Conservation (phyloP, 1,140 invertebrate genomes). For the Amyelois transitella region DNA sequence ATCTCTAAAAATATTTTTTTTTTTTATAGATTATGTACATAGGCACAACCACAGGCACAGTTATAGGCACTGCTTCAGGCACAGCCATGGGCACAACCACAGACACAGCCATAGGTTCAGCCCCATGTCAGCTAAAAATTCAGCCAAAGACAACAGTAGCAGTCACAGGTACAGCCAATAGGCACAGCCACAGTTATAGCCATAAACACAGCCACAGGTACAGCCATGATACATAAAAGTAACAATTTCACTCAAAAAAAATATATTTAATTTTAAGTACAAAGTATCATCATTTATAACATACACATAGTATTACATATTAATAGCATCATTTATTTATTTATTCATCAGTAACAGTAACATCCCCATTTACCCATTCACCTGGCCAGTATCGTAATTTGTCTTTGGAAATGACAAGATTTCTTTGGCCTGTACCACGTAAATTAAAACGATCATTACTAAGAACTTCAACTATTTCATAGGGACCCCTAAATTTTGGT, state of each 20-base stretch:
- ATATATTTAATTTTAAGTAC: not conserved
- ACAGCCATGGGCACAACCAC: too few relatives aligned
- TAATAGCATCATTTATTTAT: too few relatives aligned
- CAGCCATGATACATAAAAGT: not conserved
- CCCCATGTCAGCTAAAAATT: not conserved
- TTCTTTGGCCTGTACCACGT: constrained; percentile 13
- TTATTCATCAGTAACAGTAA: too few relatives aligned
- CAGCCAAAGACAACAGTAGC: not conserved
- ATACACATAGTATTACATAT: not conserved
- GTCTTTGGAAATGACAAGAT: constrained; percentile 29
- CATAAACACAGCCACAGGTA: not conserved
- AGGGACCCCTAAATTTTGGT: constrained; percentile 36
- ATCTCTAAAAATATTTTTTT: too few relatives aligned
- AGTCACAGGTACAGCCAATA: not conserved
- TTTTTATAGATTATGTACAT: too few relatives aligned
- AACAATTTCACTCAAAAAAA: not conserved
- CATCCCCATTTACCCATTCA: constrained; percentile 17
- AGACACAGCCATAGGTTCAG: too few relatives aligned
- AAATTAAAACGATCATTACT: constrained; percentile 19
- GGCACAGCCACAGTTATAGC: not conserved
- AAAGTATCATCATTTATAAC: not conserved
- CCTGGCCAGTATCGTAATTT: constrained; percentile 27
- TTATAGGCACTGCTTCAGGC: too few relatives aligned
- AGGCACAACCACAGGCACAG: too few relatives aligned
- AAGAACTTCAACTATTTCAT: constrained; percentile 22